A percentile compares a stretch with the other conserved stretches of the same genome.
Conservation (phyloP, 2,888 invertebrate species). For the Ellobium chinense region DNA sequence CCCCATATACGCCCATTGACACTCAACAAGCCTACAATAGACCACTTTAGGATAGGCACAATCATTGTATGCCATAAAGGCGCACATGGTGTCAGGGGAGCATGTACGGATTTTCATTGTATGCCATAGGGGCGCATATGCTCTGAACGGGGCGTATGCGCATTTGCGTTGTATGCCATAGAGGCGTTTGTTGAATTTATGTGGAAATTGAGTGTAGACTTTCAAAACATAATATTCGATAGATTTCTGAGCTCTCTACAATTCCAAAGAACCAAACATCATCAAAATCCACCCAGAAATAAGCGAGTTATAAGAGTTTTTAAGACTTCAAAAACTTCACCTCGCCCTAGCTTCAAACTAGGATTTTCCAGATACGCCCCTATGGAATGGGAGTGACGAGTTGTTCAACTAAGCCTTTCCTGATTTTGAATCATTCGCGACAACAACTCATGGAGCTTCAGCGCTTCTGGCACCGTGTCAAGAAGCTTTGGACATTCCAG, state of each 20-base stretch:
- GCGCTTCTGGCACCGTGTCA: no score
- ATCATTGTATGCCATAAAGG: background rate
- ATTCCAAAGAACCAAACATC: background rate
- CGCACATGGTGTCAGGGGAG: background rate
- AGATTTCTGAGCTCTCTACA: background rate
- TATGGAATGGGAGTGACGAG: background rate
- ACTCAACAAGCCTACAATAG: background rate
- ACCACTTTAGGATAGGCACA: background rate
- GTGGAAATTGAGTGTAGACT: background rate
- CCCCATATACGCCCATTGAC: background rate
- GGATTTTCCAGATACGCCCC: background rate
- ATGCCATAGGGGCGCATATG: background rate
- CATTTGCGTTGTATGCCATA: background rate
- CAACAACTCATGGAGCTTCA: no score
- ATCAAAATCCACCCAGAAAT: background rate
- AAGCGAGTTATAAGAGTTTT: background rate
- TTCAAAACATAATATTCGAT: background rate
- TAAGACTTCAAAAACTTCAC: background rate
- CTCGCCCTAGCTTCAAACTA: slow-evolving; percentile 1
- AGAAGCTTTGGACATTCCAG: no score
- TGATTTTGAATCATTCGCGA: no score
- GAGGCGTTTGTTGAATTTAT: background rate
- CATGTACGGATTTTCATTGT: background rate
- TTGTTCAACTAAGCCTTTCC: no score
- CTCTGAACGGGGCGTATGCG: background rate